Evolutionary conservation across 2,888 invertebrate genomes (phyloP), one percentile per base, ranked within the genome.

Genomic region (Isotomurus palustris): DNA sequence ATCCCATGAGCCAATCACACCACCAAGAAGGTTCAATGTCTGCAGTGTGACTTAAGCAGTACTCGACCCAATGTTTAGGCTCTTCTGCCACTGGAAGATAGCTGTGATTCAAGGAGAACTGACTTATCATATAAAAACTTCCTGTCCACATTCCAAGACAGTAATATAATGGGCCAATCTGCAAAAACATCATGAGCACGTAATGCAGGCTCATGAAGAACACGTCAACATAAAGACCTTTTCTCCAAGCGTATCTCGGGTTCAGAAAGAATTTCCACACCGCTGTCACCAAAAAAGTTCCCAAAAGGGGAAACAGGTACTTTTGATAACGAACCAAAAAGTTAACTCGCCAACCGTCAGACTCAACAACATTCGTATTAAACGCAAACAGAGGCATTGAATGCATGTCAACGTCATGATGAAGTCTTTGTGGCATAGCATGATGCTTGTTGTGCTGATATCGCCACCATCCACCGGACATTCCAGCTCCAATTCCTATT

Each of bases 191-290:
- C 8, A 52, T 17, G n/a, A n/a, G n/a, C n/a, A n/a, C n/a, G 56
- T 70, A 70, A 43, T 70, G 68, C 0, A 60, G 27, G 1, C 47
- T 60, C 68, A 70, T 70, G 53, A 66, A 68, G n/a, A 64, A 5
- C 1, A 68, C 44, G 27, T 70, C 61, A n/a, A 57, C 28, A 29
- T 66, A 66, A 12, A 53, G 55, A 29, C 66, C 58, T 29, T 56
- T 56, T 6, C 36, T 40, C n/a, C 67, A n/a, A 6, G 62, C 62
- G 50, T 69, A 67, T 17, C 66, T 51, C 0, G 67, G 68, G 38
- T 70, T 68, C 1, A 66, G 60, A 47, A 66, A 68, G 52, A 64
- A 5, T 47, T 69, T 69, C 70, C 70, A 70, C 60, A 64, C 64
- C 27, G 60, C 51, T 0, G 67, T 62, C 3, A 69, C 70, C 8